Percentiles rank a stretch among this genome's conserved stretches.
phyloP scores from a whole-genome alignment of 2,888 invertebrate genomes.

The Azorinus chamasolen region DNA sequence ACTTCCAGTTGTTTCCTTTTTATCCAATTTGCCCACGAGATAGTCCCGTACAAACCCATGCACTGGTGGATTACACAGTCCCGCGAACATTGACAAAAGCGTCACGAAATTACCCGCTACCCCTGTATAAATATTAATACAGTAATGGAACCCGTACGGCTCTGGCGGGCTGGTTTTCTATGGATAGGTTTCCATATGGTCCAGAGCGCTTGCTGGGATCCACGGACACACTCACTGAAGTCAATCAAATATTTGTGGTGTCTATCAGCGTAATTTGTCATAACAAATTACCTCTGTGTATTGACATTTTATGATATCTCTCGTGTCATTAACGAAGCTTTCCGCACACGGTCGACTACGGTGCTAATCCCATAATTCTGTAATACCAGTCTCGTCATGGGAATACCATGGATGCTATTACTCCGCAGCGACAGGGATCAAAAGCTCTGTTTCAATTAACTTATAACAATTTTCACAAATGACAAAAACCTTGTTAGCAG shows the following conservation, averaged over 20 bases:
- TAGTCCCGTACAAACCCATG: too few species aligned
- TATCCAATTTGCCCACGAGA: too few species aligned
- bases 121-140: slow-evolving; percentile 67
- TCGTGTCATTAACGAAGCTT: slow-evolving; percentile 54
- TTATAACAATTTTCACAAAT: slow-evolving; percentile 52
- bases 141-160: slow-evolving; percentile 60
- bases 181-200: slow-evolving; percentile 42
- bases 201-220: slow-evolving; percentile 43
- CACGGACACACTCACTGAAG: slow-evolving; percentile 44
- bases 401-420: slow-evolving; percentile 62
- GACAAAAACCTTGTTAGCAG: slow-evolving; percentile 27
- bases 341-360: slow-evolving; percentile 40
- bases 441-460: slow-evolving; percentile 69
- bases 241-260: slow-evolving; percentile 68
- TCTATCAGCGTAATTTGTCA: slow-evolving; percentile 69
- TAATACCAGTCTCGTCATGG: slow-evolving; percentile 60
- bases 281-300: slow-evolving; percentile 66
- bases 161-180: slow-evolving; percentile 6
- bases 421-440: slow-evolving; percentile 59
- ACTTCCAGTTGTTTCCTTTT: too few species aligned
- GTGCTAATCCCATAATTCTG: slow-evolving; percentile 60
- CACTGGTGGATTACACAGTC: slow-evolving; percentile 4
- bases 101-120: not conserved
- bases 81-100: not conserved
- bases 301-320: slow-evolving; percentile 66